Evolutionary conservation across 2,888 invertebrate species (phyloP).

Genomic region (Asteroscopus sphinx): DNA sequence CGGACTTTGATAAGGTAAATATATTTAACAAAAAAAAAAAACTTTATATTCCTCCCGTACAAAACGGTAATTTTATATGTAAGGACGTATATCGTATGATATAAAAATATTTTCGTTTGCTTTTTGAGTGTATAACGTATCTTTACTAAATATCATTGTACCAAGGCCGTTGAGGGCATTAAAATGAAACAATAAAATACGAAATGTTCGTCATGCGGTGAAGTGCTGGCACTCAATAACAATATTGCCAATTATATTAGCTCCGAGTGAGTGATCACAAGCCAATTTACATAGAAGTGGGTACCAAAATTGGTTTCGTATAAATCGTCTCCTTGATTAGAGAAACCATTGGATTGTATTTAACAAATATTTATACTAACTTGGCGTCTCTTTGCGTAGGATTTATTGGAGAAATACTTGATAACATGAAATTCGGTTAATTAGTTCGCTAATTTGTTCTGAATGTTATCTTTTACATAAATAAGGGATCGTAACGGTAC

Average conservation of each 20-base stretch:
- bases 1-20: too few species aligned
- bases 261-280: slow-evolving; percentile 49
- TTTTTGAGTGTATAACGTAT: too few species aligned
- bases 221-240: slow-evolving; percentile 43
- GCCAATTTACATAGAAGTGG: slow-evolving; percentile 57
- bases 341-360: slow-evolving; percentile 59
- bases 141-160: too few species aligned
- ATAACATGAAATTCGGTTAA: slow-evolving; percentile 50
- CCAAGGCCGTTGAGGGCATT: neutral
- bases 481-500: slow-evolving; percentile 36
- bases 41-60: too few species aligned
- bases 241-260: slow-evolving; percentile 60
- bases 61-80: too few species aligned
- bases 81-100: too few species aligned
- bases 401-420: slow-evolving; percentile 48
- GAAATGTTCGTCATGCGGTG: slow-evolving; percentile 27
- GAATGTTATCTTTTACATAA: slow-evolving; percentile 60
- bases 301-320: slow-evolving; percentile 55
- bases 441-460: slow-evolving; percentile 56
- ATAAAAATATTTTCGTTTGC: too few species aligned
- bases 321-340: slow-evolving; percentile 66
- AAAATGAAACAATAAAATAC: slow-evolving; percentile 31
- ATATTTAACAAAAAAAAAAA: too few species aligned
- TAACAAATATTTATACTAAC: slow-evolving; percentile 39
- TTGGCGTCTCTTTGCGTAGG: slow-evolving; percentile 20